Base-by-base conservation (phyloP, 2,888 invertebrate species). In the Plagiodera versicolora region DNA sequence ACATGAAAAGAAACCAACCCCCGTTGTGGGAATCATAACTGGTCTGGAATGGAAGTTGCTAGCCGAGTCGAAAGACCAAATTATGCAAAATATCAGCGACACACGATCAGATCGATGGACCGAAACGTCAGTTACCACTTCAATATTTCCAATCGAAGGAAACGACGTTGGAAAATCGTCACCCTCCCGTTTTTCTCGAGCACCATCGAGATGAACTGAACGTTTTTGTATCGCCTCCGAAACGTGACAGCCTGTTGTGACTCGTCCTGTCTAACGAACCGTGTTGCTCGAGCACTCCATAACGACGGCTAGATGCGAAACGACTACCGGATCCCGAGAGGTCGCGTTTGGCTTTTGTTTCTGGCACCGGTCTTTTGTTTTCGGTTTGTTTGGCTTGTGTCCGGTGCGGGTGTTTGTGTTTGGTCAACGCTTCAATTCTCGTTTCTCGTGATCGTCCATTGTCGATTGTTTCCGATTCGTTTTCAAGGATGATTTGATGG, bases 181-280 rank as follows among this genome's bases (percentile, higher is more conserved):
- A 32, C 39, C 14, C 39, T 39, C 14, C 14, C 39, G 14, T 39
- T 14, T 39, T 39, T 11, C n/a, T 39, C 39, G 39, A 39, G 39
- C n/a, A 14, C 39, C 39, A 39, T 39, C 39, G 14, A 39, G 39
- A n/a, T 39, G 14, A 39, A n/a, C 14, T 39, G 14, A 39, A 39
- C n/a, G 39, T 11, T 14, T 63, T 57, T 63, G 50, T n/a, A n/a
- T 49, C 47, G 51, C 35, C 51, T 51, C 58, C 58, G 62, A 69
- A 70, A 72, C 66, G 69, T 68, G 70, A 72, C 73, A 72, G 64
- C 53, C 64, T 62, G 66, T 67, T 69, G 64, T 67, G 72, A 67
- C 70, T 64, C 65, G 66, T 63, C n/a, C 67, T 66, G 61, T 60
- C 65, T 75, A 75, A 75, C 74, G 74, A 75, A 71, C 68, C 72